These are phyloP conservation scores for Agrotis segetum DNA, from an alignment of 2,888 invertebrate species.

Conservation along the genomic window DNA sequence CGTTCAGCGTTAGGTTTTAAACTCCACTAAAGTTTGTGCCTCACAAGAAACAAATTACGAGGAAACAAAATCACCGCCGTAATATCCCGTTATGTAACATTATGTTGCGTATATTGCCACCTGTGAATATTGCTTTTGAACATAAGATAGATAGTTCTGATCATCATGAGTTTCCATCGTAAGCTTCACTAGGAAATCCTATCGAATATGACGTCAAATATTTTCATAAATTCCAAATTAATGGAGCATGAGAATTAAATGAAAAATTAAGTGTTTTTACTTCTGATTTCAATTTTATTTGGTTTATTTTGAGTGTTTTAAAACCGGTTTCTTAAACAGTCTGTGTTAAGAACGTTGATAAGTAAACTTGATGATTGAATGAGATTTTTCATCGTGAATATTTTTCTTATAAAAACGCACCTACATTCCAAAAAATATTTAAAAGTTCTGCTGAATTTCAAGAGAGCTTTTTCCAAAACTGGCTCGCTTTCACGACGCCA, in stretches of 20 bases:
- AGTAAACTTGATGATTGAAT: conserved; percentile 45
- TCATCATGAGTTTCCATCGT: neutral
- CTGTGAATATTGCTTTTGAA: conserved; percentile 38
- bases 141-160: conserved; percentile 28
- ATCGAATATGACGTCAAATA: neutral
- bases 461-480: neutral
- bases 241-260: too few relatives aligned
- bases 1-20: conserved; percentile 85
- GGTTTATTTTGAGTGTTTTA: conserved; percentile 26
- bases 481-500: neutral
- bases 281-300: neutral
- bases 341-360: conserved; percentile 17
- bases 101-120: conserved; percentile 49
- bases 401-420: conserved; percentile 15
- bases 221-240: neutral
- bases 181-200: neutral
- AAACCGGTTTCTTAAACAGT: neutral
- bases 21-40: conserved; percentile 81
- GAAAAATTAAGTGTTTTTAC: neutral
- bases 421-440: neutral
- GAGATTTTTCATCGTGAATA: conserved; percentile 23
- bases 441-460: neutral
- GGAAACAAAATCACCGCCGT: conserved; percentile 81
- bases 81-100: conserved; percentile 60
- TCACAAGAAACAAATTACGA: conserved; percentile 85